phyloP scores from a whole-genome alignment of 2,797 vertebrate genomes.

The Apogon hyalosoma region DNA sequence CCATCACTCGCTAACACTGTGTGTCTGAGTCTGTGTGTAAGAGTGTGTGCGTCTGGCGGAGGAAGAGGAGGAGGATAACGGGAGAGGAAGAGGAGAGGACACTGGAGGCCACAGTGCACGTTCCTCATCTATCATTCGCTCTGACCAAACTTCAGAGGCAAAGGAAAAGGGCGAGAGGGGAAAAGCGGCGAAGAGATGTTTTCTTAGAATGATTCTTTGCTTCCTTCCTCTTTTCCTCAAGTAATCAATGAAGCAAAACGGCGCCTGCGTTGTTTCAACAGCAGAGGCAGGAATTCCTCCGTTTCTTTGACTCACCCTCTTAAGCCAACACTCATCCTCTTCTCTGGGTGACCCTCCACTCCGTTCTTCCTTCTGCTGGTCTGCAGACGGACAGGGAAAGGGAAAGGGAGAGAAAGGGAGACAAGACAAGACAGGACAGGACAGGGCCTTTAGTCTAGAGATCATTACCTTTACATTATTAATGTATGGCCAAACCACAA shows the following conservation, averaged over 20 bases:
- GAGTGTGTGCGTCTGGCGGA: constrained; percentile 40
- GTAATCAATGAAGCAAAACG: constrained; percentile 65
- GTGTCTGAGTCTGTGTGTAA: constrained; percentile 35
- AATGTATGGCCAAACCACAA: constrained; percentile 85
- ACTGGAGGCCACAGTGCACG: constrained; percentile 75
- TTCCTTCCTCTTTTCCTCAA: constrained; percentile 67
- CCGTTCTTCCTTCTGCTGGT: constrained; percentile 27
- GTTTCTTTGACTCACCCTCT: constrained; percentile 56
- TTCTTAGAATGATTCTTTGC: constrained; percentile 70
- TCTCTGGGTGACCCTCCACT: constrained; percentile 21
- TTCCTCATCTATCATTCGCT: constrained; percentile 75
- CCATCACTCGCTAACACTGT: constrained; percentile 78
- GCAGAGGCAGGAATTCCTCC: constrained; percentile 66
- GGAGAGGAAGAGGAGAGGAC: constrained; percentile 73
- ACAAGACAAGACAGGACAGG: constrained; percentile 69
- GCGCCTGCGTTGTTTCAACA: constrained; percentile 49
- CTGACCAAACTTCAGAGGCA: constrained; percentile 64
- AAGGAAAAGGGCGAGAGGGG: constrained; percentile 39
- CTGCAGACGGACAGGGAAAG: constrained; percentile 49
- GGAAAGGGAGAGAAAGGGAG: constrained; percentile 1
- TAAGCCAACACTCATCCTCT: constrained; percentile 27
- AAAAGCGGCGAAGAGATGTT: constrained; percentile 64
- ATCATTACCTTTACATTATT: constrained; percentile 88
- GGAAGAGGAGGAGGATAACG: constrained; percentile 62
- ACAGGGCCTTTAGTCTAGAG: constrained; percentile 85